Base-by-base conservation (phyloP, 2,113 vertebrate genomes). In the Cricetomys ansorgei region DNA sequence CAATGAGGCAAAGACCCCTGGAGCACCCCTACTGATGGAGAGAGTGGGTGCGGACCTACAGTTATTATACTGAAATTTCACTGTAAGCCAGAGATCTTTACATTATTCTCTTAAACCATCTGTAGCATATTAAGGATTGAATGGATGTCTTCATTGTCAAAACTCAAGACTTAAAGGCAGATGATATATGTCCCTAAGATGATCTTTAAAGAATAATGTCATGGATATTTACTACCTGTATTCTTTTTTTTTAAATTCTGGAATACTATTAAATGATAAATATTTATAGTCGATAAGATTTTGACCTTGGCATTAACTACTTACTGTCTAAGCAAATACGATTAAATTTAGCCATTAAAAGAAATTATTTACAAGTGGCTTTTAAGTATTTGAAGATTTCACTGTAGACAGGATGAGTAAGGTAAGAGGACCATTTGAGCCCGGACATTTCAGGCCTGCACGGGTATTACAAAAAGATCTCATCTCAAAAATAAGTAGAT, bases 171-270 rank as follows among this genome's bases (percentile, higher is more conserved):
- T 59, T 89, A 76, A 92, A 89, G 40, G 50, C 67, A 88, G 57
- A 40, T 84, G n/a, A 73, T 69, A 48, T 55, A 62, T 77, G 45
- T 2, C 53, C 43, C 50, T 62, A 92, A 73, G 27, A 94, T 45
- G 72, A 48, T 31, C 53, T 88, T 97, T 96, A 85, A 50, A 89
- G 5, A 94, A 65, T 86, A 87, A 72, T 96, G 85, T 73, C 50
- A 69, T 93, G 48, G 17, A 8, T 43, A 95, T 77, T 37, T 48
- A 65, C n/a, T 75, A 73, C 64, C 72, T 94, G 17, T 57, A 70
- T 94, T 9, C 34, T 92, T 90, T 79, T 65, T 6, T 27, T 10
- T 7, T 62, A 92, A 88, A 50, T 43, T 65, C 57, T 8, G 65
- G 43, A 25, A 75, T 95, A 31, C 59, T 80, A 43, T 70, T 88